A percentile compares a stretch with the other conserved stretches of the same genome.
Evolutionary conservation across 1,140 invertebrate species (phyloP).

Genomic region (Acromyrmex heyeri): DNA sequence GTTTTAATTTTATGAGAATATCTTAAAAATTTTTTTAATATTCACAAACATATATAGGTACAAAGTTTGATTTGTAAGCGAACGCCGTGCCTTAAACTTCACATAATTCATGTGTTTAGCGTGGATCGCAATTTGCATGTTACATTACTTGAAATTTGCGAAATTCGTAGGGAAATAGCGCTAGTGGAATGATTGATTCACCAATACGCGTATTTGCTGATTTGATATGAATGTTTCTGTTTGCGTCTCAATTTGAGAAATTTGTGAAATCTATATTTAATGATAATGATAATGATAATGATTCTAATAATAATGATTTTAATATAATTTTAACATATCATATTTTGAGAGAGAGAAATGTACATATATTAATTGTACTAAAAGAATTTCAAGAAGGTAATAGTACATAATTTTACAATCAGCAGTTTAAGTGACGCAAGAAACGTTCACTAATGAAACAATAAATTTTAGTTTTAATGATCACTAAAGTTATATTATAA

Average conservation of each 20-base stretch:
- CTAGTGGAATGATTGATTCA: slow-evolving; percentile 35
- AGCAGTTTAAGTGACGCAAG: not conserved
- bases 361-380: too few species aligned
- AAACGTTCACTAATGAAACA: not conserved
- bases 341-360: not conserved
- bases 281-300: not conserved
- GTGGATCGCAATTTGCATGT: slow-evolving; percentile 31
- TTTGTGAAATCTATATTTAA: slow-evolving; percentile 12
- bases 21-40: not conserved
- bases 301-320: not conserved
- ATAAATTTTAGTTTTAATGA: not conserved
- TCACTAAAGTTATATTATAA: not conserved
- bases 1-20: not conserved
- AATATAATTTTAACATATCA: not conserved
- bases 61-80: not conserved
- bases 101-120: slow-evolving; percentile 9
- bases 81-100: not conserved
- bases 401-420: not conserved
- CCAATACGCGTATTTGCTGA: slow-evolving; percentile 7
- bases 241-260: slow-evolving; percentile 6
- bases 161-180: slow-evolving; percentile 23
- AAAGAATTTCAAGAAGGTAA: not conserved
- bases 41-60: not conserved
- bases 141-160: slow-evolving; percentile 31
- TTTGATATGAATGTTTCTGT: slow-evolving; percentile 11